Evolutionary conservation across 2,113 vertebrate genomes (phyloP), one percentile per base, ranked within the genome.

Genomic region (Columba janthina): DNA sequence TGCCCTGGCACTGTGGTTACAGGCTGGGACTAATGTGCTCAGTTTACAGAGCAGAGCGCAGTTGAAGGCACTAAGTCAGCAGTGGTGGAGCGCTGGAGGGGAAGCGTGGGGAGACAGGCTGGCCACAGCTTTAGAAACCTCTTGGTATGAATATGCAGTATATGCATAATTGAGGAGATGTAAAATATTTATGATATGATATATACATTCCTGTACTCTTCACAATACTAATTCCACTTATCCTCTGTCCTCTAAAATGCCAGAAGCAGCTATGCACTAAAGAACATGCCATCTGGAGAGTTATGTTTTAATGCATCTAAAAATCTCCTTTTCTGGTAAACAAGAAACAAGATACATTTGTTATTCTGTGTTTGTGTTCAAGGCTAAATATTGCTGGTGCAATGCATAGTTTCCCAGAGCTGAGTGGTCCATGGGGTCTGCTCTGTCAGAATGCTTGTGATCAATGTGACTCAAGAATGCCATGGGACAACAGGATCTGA

Each of bases 401-500:
- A 44, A 24, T 88, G 51, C 79, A 73, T 85, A 92, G 50, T 94
- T 96, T 96, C 83, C 64, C 89, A 89, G 86, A 61, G 72, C 61
- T 18, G 2, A 16, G 31, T 66, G 61, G 28, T 77, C 51, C 20
- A 2, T 38, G 54, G 14, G 21, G n/a, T 90, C 44, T 8, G 0
- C 53, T 64, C 22, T 69, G 60, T 89, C 72, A 76, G 32, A 60
- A 65, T 50, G 66, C 0, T 1, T 67, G 56, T 62, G 51, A 69
- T 85, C 53, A 36, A 0, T 42, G 32, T 75, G 66, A 69, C 34
- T 79, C 50, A 34, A 10, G 78, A 90, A 76, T 70, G 69, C 51
- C 24, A 15, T 70, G 64, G 76, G 51, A 83, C 58, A 70, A 25
- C 54, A 50, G 62, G 76, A 94, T 64, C 46, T 50, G 21, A 70